Base-by-base conservation (phyloP, 1,140 invertebrate genomes). In the Euura lappo region DNA sequence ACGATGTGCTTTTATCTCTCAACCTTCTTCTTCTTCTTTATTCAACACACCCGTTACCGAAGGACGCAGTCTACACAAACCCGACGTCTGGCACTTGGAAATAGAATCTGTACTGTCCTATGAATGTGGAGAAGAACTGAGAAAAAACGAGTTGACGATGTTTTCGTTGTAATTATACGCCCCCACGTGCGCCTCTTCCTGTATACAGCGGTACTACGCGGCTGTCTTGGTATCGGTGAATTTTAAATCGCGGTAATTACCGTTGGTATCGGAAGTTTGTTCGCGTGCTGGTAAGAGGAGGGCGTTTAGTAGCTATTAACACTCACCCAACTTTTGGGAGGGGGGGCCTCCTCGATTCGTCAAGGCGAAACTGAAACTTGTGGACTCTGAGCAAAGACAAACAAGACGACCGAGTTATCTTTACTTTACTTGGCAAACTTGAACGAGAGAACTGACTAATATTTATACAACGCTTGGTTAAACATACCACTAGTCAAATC, bases 51-150 rank as follows among this genome's bases (percentile, higher is more conserved):
- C 8, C 51, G 28, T 28, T 28, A 28, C 28, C 28, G 28, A 28
- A 28, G 28, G 28, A 28, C 28, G 28, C 28, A 28, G 28, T 28
- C 28, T 28, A 28, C 28, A 28, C 28, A n/a, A 76, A 79, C 81
- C 80, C 86, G 84, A 86, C 85, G 86, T 87, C 86, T 86, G 86
- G 84, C 82, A 84, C 83, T 86, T 28, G 79, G 82, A 87, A 86
- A 87, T 86, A 87, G 85, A 86, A 81, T 77, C 78, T 71, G 72
- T 76, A 67, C 74, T 78, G 73, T 74, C 71, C 6, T 72, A 45
- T 28, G 28, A 28, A 28, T n/a, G 46, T 66, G 60, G 71, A 69
- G 45, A 72, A 77, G 72, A 74, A 76, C 75, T 75, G 69, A 71
- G 70, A 78, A 71, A 83, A 79, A 78, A 80, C 75, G 73, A 76